Conservation (phyloP, 2,888 invertebrate genomes). For the Lasioglossum malachurum region DNA sequence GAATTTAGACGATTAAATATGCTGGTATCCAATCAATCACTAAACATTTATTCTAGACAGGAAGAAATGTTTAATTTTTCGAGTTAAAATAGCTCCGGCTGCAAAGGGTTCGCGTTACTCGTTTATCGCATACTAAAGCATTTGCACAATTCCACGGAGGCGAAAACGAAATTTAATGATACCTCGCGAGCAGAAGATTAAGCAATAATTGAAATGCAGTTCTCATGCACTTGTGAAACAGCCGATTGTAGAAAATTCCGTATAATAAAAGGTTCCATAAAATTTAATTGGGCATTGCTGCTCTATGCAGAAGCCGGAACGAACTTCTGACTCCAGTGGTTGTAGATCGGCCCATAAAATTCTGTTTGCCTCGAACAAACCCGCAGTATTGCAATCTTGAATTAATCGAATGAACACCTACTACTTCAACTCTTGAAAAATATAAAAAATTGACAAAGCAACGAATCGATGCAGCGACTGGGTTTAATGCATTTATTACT, state of each 20-base stretch:
- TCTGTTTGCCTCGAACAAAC: background rate
- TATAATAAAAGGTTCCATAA: background rate
- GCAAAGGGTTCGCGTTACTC: background rate
- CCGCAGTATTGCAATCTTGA: too few relatives aligned
- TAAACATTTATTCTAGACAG: too few relatives aligned
- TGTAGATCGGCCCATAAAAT: background rate
- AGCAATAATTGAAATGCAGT: background rate
- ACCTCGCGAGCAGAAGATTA: background rate
- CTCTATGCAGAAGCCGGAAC: too few relatives aligned
- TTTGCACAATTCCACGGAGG: background rate
- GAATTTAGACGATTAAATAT: too few relatives aligned
- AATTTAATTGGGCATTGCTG: background rate
- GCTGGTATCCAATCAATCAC: too few relatives aligned
- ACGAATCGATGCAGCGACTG: too few relatives aligned
- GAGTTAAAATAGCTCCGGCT: too few relatives aligned
- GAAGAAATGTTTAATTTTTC: too few relatives aligned
- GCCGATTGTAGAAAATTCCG: background rate
- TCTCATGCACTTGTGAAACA: background rate
- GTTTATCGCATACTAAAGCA: background rate
- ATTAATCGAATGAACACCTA: too few relatives aligned
- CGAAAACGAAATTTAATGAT: conserved; percentile 2
- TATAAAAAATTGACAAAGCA: too few relatives aligned
- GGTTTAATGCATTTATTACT: too few relatives aligned
- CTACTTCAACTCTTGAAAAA: too few relatives aligned
- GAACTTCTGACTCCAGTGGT: background rate